Conservation (phyloP, 2,113 vertebrate species). For the Eulemur rufifrons region DNA sequence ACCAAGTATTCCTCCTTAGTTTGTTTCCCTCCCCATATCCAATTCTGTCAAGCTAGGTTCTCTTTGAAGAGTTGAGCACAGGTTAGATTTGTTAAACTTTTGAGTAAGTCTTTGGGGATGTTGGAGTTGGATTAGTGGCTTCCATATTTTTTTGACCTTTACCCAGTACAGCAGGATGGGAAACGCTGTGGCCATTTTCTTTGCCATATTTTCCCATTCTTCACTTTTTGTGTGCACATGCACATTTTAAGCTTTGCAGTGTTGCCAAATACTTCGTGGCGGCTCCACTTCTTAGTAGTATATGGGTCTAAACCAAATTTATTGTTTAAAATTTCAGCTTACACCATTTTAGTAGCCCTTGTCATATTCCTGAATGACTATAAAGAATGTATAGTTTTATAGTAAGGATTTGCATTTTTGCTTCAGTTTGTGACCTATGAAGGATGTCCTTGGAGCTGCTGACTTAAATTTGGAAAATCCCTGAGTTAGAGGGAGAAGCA, state of each 20-base stretch:
- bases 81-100: constrained; percentile 27
- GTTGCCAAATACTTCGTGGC: background rate
- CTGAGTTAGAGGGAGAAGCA: background rate
- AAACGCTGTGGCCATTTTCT: background rate
- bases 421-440: constrained; percentile 19
- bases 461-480: constrained; percentile 31
- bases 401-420: constrained; percentile 17
- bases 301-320: constrained; percentile 8
- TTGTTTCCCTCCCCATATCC: background rate
- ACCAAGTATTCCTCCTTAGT: background rate
- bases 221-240: background rate
- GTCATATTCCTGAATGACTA: background rate
- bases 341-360: background rate
- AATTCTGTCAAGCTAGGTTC: background rate
- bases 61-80: background rate
- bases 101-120: background rate
- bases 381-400: constrained; percentile 30
- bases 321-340: constrained; percentile 13
- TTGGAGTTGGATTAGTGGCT: background rate
- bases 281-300: background rate
- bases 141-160: background rate
- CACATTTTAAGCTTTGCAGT: background rate
- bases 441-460: background rate
- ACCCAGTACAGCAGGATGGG: background rate
- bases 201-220: background rate